Base-by-base conservation (phyloP, 2,113 vertebrate species). In the Centropus bengalensis region DNA sequence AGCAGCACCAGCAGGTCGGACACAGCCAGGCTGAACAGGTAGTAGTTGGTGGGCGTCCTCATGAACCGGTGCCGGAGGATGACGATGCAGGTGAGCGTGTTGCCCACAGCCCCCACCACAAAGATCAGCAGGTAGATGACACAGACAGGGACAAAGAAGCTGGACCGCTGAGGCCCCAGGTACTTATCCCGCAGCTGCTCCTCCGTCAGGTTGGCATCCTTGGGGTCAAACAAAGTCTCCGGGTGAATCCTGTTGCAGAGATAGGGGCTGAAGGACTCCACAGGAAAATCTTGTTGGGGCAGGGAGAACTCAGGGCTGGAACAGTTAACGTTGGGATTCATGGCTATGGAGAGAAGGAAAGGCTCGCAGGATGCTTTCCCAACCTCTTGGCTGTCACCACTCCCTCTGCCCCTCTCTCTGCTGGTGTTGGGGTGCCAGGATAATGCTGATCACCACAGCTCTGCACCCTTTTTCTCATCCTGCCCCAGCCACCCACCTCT, bases 11-110 rank as follows among this genome's bases (percentile, higher is more conserved):
- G 97, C 94, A 99, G 98, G 97, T 99, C 99, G 0, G 99, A 99
- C 68, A 98, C 76, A 0, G 99, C 99, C 88, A 99, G 97, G 96
- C 99, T 99, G 97, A 99, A 98, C 55, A 99, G 97, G 96, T 99
- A 99, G 95, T 98, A 99, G 97, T 99, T 99, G 74, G 99, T 99
- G 59, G 99, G 99, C 0, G 98, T 99, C 95, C 98, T 97, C 99
- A 99, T 99, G 91, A 99, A 97, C 28, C 98, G 98, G 96, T 99
- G 98, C 86, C 97, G 97, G 17, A 98, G 93, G 89, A 99, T 99
- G 91, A 99, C 99, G 0, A 95, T 94, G 92, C 99, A 99, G 17
- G 99, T 99, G 40, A 99, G 97, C 0, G 86, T 93, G 36, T 99
- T 99, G 42, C 99, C 99, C 91, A 98, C 73, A 0, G 98, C 96